phyloP scores from a whole-genome alignment of 1,140 invertebrate species.

The Proales similis region DNA sequence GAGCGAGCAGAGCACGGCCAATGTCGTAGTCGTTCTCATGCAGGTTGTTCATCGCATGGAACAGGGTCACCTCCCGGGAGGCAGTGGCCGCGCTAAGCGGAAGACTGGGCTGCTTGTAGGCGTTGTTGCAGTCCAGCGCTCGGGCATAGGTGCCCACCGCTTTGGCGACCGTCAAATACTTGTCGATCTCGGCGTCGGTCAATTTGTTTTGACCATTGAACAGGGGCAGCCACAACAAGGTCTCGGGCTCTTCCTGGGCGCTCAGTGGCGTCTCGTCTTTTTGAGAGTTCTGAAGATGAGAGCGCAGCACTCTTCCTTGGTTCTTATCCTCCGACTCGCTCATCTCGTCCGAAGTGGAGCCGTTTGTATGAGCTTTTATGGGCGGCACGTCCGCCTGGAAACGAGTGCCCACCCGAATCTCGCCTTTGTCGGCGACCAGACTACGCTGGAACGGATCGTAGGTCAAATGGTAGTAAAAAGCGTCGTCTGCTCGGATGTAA shows the following conservation, averaged over 20 bases:
- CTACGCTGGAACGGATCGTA: slow-evolving; percentile 98
- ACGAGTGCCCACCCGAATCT: slow-evolving; percentile 82
- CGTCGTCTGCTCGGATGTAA: slow-evolving; percentile 58
- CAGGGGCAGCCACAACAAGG: slow-evolving; percentile 82
- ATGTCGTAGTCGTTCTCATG: slow-evolving; percentile 86
- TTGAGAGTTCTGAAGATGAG: not conserved
- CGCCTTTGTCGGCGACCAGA: slow-evolving; percentile 86
- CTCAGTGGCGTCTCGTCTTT: slow-evolving; percentile 49
- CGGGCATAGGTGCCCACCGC: slow-evolving; percentile 97
- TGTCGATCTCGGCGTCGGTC: slow-evolving; percentile 91
- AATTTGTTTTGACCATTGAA: slow-evolving; percentile 62
- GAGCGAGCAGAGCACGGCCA: slow-evolving; percentile 76
- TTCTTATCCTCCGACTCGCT: slow-evolving; percentile 38
- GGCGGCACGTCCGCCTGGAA: slow-evolving; percentile 78
- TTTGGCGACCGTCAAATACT: slow-evolving; percentile 90
- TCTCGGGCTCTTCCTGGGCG: slow-evolving; percentile 72
- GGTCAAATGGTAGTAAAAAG: slow-evolving; percentile 98
- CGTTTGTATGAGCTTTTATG: slow-evolving; percentile 34
- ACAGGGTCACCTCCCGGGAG: slow-evolving; percentile 93
- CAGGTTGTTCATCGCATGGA: slow-evolving; percentile 95
- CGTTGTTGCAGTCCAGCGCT: slow-evolving; percentile 92
- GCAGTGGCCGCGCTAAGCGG: slow-evolving; percentile 98
- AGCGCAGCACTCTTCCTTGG: slow-evolving; percentile 38
- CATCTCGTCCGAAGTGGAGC: slow-evolving; percentile 9
- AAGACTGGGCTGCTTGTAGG: slow-evolving; percentile 91